Base-by-base conservation (phyloP, 1,140 invertebrate species). In the Episyrphus balteatus region DNA sequence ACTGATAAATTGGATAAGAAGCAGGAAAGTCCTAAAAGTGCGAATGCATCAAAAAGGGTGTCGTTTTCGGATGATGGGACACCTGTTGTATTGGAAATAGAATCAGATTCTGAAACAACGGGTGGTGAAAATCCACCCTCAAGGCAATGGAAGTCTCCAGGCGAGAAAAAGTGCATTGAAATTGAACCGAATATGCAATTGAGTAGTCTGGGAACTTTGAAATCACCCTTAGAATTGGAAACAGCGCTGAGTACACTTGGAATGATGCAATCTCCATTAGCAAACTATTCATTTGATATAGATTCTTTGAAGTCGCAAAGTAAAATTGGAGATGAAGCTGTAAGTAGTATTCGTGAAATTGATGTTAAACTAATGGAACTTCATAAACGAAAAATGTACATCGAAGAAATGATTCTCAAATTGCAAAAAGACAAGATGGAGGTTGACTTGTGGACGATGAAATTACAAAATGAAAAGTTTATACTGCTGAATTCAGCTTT, bases 381-480 rank as follows among this genome's bases (percentile, higher is more conserved):
- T 21, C 56, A 61, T 15, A 61, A 55, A 39, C 58, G 62, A 5
- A 62, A 62, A 38, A 55, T 49, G 32, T 55, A 57, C 38, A 50
- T 67, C n/a, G 62, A 67, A 17, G 60, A 65, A 31, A 67, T 65
- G 56, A 63, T 67, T 13, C 36, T 57, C 30, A 63, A 67, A 33
- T 55, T 65, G 31, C 64, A 67, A 30, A 62, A 57, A 10, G 59
- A 65, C 37, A 67, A 63, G 47, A 59, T 58, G 8, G 53, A 60
- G 14, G 44, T 61, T 17, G 62, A 65, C 46, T 48, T 58, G 48
- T 36, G 42, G 8, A 61, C 46, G 15, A 44, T 63, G 18, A 55
- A 67, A 47, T 33, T 67, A 36, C 60, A 67, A 49, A 62, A 50
- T 54, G 55, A 55, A 8, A 65, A 60, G 44, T 58, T 61, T 51